Evolutionary conservation across 1,140 invertebrate species (phyloP).

Genomic region (Drosophila bocki): DNA sequence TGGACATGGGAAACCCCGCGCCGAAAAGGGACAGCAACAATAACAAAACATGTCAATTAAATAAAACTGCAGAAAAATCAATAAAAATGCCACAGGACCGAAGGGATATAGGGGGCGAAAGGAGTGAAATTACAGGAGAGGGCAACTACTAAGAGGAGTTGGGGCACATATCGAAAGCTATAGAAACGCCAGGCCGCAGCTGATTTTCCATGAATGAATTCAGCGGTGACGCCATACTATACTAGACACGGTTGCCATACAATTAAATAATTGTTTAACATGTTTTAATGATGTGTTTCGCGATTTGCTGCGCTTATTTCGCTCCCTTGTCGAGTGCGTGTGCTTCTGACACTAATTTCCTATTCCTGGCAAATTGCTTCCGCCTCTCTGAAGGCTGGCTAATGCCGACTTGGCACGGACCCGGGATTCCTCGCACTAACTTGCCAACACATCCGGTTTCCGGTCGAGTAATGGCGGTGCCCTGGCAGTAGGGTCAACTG

Average conservation of each 20-base stretch:
- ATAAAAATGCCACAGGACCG: constrained; percentile 61
- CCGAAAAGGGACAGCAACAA: constrained; percentile 68
- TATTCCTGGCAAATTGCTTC: constrained; percentile 60
- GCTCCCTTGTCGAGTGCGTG: constrained; percentile 7
- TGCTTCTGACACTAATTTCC: constrained; percentile 51
- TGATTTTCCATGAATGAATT: constrained; percentile 69
- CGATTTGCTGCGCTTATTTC: constrained; percentile 28
- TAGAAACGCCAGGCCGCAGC: constrained; percentile 21
- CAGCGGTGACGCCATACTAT: constrained; percentile 57
- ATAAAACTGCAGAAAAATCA: constrained; percentile 82
- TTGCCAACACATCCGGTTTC: constrained; percentile 64
- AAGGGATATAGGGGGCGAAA: constrained; percentile 14
- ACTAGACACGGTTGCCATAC: constrained; percentile 25
- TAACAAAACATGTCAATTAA: constrained; percentile 84
- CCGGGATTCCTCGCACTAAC: constrained; percentile 39
- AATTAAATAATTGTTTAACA: constrained; percentile 77
- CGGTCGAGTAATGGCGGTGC: constrained; percentile 44
- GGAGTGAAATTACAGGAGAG: constrained; percentile 35
- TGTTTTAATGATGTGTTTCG: constrained; percentile 71
- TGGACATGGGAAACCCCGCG: constrained; percentile 8
- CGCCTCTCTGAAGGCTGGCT: constrained; percentile 42
- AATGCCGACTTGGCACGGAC: constrained; percentile 50
- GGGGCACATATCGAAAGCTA: constrained; percentile 9
- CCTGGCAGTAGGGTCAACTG: constrained; percentile 45
- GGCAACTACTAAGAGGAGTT: not conserved